A percentile compares a stretch with the other conserved stretches of the same genome.
phyloP scores from a whole-genome alignment of 23 tunicate genomes.

The Halocynthia aurantium region DNA sequence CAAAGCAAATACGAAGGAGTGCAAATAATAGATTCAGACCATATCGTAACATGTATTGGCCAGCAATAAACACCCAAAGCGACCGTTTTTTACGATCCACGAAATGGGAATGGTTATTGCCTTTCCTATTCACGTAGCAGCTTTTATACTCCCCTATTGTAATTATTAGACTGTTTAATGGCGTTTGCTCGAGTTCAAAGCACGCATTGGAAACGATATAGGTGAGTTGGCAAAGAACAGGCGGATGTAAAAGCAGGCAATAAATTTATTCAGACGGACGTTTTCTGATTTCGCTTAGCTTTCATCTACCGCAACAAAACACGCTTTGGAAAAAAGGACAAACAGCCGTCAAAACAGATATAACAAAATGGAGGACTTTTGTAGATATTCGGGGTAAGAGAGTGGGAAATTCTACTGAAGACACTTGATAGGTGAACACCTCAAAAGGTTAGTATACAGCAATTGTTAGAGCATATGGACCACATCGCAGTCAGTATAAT shows the following conservation, averaged over 20 bases:
- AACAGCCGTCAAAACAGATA: too few species aligned
- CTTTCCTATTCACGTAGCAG: slow-evolving; percentile 12
- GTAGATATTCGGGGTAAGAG: too few species aligned
- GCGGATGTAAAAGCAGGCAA: slow-evolving; percentile 26
- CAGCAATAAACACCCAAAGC: slow-evolving; percentile 34
- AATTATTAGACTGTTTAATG: slow-evolving; percentile 25
- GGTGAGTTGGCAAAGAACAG: slow-evolving; percentile 26
- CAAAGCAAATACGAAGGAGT: too few species aligned
- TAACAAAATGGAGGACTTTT: too few species aligned
- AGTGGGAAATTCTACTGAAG: too few species aligned
- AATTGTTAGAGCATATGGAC: too few species aligned
- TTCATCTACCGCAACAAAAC: slow-evolving; percentile 15
- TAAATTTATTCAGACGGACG: slow-evolving; percentile 17
- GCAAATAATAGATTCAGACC: neutral
- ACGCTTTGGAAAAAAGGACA: too few species aligned
- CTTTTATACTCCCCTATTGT: slow-evolving; percentile 23
- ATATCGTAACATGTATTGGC: slow-evolving; percentile 27
- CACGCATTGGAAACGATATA: neutral
- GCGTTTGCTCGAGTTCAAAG: slow-evolving; percentile 1
- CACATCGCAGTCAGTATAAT: too few species aligned
- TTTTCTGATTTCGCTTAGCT: slow-evolving; percentile 5
- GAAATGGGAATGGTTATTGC: slow-evolving; percentile 13
- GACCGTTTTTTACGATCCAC: slow-evolving; percentile 24
- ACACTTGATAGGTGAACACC: too few species aligned
- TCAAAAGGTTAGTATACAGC: too few species aligned